phyloP scores from a whole-genome alignment of 2,797 vertebrate species.

The Neosalanx taihuensis region DNA sequence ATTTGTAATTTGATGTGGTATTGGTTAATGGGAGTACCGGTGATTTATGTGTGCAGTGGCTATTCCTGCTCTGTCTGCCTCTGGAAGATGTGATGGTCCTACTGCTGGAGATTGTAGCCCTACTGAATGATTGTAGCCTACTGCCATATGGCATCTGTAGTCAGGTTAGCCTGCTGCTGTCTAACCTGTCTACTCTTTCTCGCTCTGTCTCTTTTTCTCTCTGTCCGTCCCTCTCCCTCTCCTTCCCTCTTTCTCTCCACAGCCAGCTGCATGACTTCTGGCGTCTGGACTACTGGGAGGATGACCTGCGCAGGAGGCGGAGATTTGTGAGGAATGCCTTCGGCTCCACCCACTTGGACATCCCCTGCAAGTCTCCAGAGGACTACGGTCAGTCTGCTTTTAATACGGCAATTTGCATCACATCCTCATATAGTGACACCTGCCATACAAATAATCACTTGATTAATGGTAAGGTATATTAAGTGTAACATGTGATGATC shows the following conservation, averaged over 20 bases:
- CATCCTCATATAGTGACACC: too few relatives aligned
- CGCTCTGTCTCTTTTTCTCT: not conserved
- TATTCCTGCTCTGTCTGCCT: conserved; percentile 55
- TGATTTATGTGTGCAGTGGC: conserved; percentile 83
- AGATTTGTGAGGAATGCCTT: conserved; percentile 94
- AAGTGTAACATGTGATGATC: conserved; percentile 2
- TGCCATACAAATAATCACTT: not conserved
- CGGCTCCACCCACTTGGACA: conserved; percentile 91
- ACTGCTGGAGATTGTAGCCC: conserved; percentile 38
- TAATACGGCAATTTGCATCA: not conserved
- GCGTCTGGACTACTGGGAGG: conserved; percentile 99
- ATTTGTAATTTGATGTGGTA: conserved; percentile 90
- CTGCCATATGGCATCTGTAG: not conserved
- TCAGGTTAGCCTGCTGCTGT: conserved; percentile 6
- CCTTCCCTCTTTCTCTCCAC: conserved; percentile 46
- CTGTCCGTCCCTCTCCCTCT: conserved; percentile 15
- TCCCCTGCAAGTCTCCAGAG: conserved; percentile 83
- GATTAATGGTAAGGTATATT: not conserved
- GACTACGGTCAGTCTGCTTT: conserved; percentile 86
- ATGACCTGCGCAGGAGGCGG: conserved; percentile 91
- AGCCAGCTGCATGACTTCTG: conserved; percentile 96
- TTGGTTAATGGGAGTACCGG: conserved; percentile 86
- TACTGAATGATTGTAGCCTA: not conserved
- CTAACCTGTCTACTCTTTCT: not conserved
- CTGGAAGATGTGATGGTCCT: not conserved